Conservation (phyloP, 2,888 invertebrate genomes). For the Ennomos erosarius region DNA sequence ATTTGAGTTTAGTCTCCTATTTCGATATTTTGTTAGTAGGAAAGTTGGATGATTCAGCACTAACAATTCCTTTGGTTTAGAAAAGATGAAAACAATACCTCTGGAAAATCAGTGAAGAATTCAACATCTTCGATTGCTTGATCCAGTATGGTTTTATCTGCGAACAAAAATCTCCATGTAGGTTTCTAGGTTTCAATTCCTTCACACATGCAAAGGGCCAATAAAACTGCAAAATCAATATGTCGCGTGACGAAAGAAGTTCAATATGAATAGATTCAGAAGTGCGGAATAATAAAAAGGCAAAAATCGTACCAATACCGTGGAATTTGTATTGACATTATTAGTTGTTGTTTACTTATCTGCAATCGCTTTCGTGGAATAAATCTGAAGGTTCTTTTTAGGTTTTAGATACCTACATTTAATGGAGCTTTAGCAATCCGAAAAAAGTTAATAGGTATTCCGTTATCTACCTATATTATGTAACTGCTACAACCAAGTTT, state of each 20-base stretch:
- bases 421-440: too few relatives aligned
- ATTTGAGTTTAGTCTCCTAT: too few relatives aligned
- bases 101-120: conserved; percentile 84
- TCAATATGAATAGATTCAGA: conserved; percentile 51
- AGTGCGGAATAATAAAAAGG: conserved; percentile 62
- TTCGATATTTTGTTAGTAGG: too few relatives aligned
- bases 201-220: conserved; percentile 30
- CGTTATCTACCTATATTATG: too few relatives aligned
- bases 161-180: conserved; percentile 50
- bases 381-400: conserved; percentile 17
- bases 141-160: conserved; percentile 89
- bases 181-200: conserved; percentile 18
- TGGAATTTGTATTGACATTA: conserved; percentile 32
- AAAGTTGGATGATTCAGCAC: too few relatives aligned
- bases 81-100: conserved; percentile 61
- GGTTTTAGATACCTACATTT: neutral
- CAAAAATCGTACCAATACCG: conserved; percentile 34
- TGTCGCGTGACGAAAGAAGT: conserved; percentile 60
- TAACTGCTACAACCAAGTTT: neutral
- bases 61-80: too few relatives aligned
- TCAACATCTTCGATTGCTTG: conserved; percentile 87
- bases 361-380: conserved; percentile 19
- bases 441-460: too few relatives aligned
- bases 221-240: conserved; percentile 48
- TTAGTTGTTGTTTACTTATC: conserved; percentile 29